Evolutionary conservation across 2,113 vertebrate species (phyloP), one percentile per base, ranked within the genome.

Genomic region (Pollimyrus isidori): DNA sequence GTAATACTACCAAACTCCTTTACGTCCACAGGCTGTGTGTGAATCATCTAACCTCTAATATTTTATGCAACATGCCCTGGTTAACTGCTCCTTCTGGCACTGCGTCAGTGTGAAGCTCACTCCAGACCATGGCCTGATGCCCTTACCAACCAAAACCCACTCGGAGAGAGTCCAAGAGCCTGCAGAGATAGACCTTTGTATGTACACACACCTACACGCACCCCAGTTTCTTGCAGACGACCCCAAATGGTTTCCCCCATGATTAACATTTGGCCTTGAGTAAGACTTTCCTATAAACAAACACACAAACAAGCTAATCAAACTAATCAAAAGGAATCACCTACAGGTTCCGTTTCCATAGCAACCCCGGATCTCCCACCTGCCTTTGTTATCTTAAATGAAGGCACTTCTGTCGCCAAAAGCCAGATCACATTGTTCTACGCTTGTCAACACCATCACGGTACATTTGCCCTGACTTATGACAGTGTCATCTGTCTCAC

Each of bases 301-400:
- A 73, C 45, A 83, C 80, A 39, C 26, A 45, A 56, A 69, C 45
- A 83, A 88, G 56, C 65, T 15, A 35, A 53, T n/a, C 49, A 87
- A 19, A 35, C 87, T 90, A 89, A 46, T 17, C 9, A 21, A 50
- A 86, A 23, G 30, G 82, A 65, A 56, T 62, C 88, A 89, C 19
- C 45, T 48, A 84, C 5, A 88, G 62, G 46, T 86, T 90, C 88
- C 90, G 91, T 92, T 91, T 86, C 92, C 73, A 92, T 92, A 88
- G 91, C 87, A 89, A 89, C 91, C 88, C 50, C n/a, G 15, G 62
- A 85, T 56, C 62, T 52, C 58, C 85, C 65, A 69, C 88, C 65
- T 88, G 91, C 88, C 39, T 88, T 91, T 92, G 92, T 94, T 92
- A 92, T 83, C 92, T 95, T 94, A 93, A 96, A 95, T 95, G 93